A percentile compares a stretch with the other conserved stretches of the same genome.
phyloP scores from a whole-genome alignment of 2,113 vertebrate species.

The Clarias macrocephalus region DNA sequence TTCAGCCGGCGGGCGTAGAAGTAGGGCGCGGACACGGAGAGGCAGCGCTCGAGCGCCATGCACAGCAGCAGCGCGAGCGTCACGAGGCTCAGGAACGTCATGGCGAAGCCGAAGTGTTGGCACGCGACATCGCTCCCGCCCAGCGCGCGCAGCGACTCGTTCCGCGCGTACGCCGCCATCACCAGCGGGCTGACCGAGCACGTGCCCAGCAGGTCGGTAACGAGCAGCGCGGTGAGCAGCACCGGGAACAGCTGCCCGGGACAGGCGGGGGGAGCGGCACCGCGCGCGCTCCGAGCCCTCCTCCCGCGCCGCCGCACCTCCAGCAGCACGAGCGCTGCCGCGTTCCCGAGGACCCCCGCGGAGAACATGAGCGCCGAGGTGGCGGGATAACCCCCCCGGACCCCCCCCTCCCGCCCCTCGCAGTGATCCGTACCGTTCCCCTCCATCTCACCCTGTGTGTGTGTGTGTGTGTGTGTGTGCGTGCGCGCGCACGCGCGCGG shows the following conservation, averaged over 20 bases:
- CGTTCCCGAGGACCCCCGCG: conserved; percentile 75
- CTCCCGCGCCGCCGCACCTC: conserved; percentile 64
- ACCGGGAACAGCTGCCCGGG: conserved; percentile 65
- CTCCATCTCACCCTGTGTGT: neutral
- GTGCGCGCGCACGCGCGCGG: too few relatives aligned
- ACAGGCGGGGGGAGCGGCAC: conserved; percentile 44
- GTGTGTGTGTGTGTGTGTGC: neutral
- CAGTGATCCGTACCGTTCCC: neutral
- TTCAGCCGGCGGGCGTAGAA: conserved; percentile 75
- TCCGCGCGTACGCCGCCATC: conserved; percentile 68
- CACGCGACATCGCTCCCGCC: conserved; percentile 45
- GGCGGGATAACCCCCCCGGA: conserved; percentile 63
- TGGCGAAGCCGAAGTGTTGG: conserved; percentile 73
- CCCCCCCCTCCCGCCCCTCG: neutral
- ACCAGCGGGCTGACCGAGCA: conserved; percentile 76
- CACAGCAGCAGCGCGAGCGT: conserved; percentile 76
- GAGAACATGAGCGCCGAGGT: conserved; percentile 72
- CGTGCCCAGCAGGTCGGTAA: conserved; percentile 78
- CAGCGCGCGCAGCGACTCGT: conserved; percentile 55
- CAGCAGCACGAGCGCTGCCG: conserved; percentile 71
- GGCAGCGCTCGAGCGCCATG: conserved; percentile 84
- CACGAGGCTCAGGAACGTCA: conserved; percentile 78
- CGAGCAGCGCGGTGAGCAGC: conserved; percentile 72
- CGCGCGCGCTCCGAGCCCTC: conserved; percentile 44
- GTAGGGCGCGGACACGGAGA: conserved; percentile 80